Base-by-base conservation (phyloP, 2,113 vertebrate genomes). In the Peromyscus leucopus region DNA sequence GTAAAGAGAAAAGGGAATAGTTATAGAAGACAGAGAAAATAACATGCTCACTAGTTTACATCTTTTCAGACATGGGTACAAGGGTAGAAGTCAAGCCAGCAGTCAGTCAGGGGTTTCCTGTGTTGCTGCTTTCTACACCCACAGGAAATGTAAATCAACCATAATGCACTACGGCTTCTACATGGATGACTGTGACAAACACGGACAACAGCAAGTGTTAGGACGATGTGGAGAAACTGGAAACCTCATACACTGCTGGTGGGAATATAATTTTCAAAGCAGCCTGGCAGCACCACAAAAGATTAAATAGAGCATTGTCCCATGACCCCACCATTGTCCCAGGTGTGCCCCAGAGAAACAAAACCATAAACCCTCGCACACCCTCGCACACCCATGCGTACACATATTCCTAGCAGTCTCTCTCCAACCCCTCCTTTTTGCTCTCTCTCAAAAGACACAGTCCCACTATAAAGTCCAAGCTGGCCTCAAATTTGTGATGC, bases 1-100 rank as follows among this genome's bases (percentile, higher is more conserved):
- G 97, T 98, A 96, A 98, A 97, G 98, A 98, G 82, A 97, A 98
- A 94, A 98, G 96, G 97, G 57, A 97, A 97, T 95, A 97, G 96
- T 98, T 96, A 98, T 65, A 98, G 97, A 97, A 97, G 96, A 93
- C 17, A 94, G 33, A 83, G 10, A 92, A 94, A 91, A 72, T 69
- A 86, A 79, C 42, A n/a, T 61, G 12, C 36, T 94, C 85, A 91
- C 36, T 76, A 63, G 69, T 94, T 61, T 95, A 89, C 36, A 82
- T 26, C 48, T 91, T 86, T 91, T 89, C 55, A 95, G 89, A 83
- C 48, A 78, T 36, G 69, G 21, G 76, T 72, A 89, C 90, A 91
- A 89, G 65, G 48, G 51, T 8, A 13, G 2, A 51, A 63, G 63
- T 16, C 78, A 96, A 91, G 42, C 17, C 36, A 91, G 69, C 2